Base-by-base conservation (phyloP, 2,113 vertebrate species). In the Leptobrachium ailaonicum region DNA sequence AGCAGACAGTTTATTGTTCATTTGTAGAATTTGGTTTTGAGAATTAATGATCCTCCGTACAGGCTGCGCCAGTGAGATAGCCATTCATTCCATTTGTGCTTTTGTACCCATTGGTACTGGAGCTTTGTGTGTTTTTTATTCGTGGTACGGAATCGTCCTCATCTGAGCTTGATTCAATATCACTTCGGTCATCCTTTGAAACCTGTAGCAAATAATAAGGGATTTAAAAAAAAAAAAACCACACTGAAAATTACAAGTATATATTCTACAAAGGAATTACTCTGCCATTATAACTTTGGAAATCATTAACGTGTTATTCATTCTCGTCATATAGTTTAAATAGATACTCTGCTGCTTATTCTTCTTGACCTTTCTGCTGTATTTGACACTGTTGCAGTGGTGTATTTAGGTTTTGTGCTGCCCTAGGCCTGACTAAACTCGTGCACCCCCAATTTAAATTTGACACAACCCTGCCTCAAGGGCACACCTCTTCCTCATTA, bases 151-250 rank as follows among this genome's bases (percentile, higher is more conserved):
- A 88, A 82, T 95, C 93, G 4, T 98, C 98, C 84, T 99, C 98
- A 45, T 99, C 98, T 68, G 96, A 98, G 90, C 97, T 98, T 75
- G 95, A 97, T 88, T 99, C 98, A 12, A 98, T 92, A 82, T 99
- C 98, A 73, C 98, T 99, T 84, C 95, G 93, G 84, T 96, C 92
- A 82, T 99, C 97, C 88, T 97, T 98, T 82, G 95, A 92, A 84
- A 97, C 96, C 98, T 99, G 88, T 0, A 79, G 42, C 80, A 86
- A 6, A 77, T 67, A 79, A 54, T 2, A 40, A 40, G 5, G 66
- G 32, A 60, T 10, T 75, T 53, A 2, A 66, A 47, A 9, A 14
- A 32, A 53, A 41, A 2, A 54, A 56, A 43, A n/a, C n/a, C 43
- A 14, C 12, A 2, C 43, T 43, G 12, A 43, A 4, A 11, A 11